Evolutionary conservation across 1,140 invertebrate genomes (phyloP).

Genomic region (Aphaenogaster floridana): DNA sequence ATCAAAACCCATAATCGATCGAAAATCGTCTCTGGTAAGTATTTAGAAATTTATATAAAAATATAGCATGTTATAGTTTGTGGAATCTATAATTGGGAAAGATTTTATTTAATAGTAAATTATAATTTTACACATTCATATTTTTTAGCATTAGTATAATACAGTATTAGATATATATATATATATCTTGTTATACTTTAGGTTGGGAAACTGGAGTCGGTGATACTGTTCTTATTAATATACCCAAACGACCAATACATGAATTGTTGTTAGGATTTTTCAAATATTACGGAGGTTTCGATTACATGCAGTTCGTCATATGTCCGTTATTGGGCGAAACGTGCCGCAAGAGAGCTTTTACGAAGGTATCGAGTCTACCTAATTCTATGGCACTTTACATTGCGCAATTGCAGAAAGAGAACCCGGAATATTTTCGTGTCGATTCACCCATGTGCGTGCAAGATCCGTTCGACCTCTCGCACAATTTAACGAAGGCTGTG

Average conservation of each 20-base stretch:
- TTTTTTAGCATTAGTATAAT: not conserved
- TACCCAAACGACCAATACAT: constrained; percentile 21
- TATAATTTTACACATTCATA: not conserved
- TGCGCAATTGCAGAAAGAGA: constrained; percentile 36
- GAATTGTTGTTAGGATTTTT: constrained; percentile 86
- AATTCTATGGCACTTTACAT: constrained; percentile 64
- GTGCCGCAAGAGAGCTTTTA: constrained; percentile 80
- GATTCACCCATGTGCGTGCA: constrained; percentile 85
- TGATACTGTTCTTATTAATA: not conserved
- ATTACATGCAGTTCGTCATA: constrained; percentile 83
- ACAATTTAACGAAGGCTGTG: constrained; percentile 84
- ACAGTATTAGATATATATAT: not conserved
- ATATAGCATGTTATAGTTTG: constrained; percentile 3
- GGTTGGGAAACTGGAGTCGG: constrained; percentile 60
- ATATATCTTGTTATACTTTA: constrained; percentile 68
- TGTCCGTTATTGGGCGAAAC: constrained; percentile 85
- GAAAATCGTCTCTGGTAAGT: constrained; percentile 68
- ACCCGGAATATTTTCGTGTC: constrained; percentile 77
- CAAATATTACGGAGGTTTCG: constrained; percentile 84
- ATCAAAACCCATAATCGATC: constrained; percentile 63
- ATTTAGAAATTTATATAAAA: not conserved
- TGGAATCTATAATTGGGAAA: not conserved
- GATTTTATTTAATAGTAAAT: constrained; percentile 5
- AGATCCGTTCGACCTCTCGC: constrained; percentile 86
- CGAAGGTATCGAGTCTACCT: constrained; percentile 41